Evolutionary conservation across 1,140 invertebrate species (phyloP).

Genomic region (Patella vulgata): DNA sequence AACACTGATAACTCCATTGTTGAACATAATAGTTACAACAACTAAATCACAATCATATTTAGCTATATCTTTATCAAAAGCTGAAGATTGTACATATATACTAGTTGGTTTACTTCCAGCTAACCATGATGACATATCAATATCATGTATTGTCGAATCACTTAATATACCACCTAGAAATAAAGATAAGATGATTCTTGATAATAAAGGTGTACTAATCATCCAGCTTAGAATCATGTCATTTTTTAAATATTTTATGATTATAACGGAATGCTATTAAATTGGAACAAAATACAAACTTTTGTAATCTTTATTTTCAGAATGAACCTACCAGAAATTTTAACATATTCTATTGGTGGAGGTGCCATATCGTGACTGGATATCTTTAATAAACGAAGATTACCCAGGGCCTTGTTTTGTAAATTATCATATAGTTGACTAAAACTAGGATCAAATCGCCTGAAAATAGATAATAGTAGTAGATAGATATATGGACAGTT

Average conservation of each 20-base stretch:
- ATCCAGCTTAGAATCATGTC: too few relatives aligned
- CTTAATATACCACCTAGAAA: conserved; percentile 78
- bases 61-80: conserved; percentile 71
- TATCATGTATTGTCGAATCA: conserved; percentile 79
- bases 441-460: conserved; percentile 77
- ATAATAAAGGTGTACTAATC: too few relatives aligned
- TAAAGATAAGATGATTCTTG: conserved; percentile 4
- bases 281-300: background rate
- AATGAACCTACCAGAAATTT: conserved; percentile 69
- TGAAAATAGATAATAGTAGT: conserved; percentile 36
- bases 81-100: conserved; percentile 70
- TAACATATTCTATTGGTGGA: conserved; percentile 73
- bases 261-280: background rate
- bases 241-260: background rate
- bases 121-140: conserved; percentile 75
- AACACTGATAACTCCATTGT: conserved; percentile 73
- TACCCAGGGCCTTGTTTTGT: conserved; percentile 72
- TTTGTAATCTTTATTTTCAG: background rate
- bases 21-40: conserved; percentile 72
- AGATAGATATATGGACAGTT: conserved; percentile 9
- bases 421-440: conserved; percentile 69
- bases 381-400: conserved; percentile 74
- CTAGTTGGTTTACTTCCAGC: conserved; percentile 72
- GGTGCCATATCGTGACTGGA: conserved; percentile 74
- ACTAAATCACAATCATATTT: conserved; percentile 76